Evolutionary conservation across 2,888 invertebrate genomes (phyloP).

Genomic region (Oscheius sp.): DNA sequence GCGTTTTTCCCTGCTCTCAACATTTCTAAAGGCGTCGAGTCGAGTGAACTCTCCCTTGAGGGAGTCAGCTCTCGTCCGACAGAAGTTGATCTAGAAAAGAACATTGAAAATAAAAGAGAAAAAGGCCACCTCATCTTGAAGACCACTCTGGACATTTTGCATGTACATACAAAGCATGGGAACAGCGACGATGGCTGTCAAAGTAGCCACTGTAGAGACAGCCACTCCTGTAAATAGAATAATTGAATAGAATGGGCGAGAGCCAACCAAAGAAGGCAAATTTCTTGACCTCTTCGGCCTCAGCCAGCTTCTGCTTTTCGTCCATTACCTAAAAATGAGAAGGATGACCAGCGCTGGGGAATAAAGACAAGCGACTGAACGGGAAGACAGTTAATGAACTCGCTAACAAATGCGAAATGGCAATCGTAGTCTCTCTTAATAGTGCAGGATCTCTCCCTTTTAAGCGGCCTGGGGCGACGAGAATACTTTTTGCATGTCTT

Average conservation of each 20-base stretch:
- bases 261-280: slow-evolving; percentile 38
- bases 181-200: slow-evolving; percentile 58
- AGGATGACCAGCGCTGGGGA: not conserved
- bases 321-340: slow-evolving; percentile 38
- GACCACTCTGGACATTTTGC: slow-evolving; percentile 66
- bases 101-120: not conserved
- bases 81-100: slow-evolving; percentile 61
- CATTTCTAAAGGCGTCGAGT: slow-evolving; percentile 48
- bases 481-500: slow-evolving; percentile 25
- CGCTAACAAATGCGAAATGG: slow-evolving; percentile 1
- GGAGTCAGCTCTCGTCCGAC: slow-evolving; percentile 58
- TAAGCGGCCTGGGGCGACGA: slow-evolving; percentile 22
- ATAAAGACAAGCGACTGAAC: not conserved
- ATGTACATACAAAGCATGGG: slow-evolving; percentile 62
- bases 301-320: slow-evolving; percentile 45
- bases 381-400: slow-evolving; percentile 10
- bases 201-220: slow-evolving; percentile 57
- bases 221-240: slow-evolving; percentile 47
- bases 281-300: slow-evolving; percentile 36
- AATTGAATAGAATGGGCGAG: not conserved
- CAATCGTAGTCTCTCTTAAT: not conserved
- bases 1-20: slow-evolving; percentile 54
- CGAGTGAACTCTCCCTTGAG: slow-evolving; percentile 61
- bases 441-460: slow-evolving; percentile 23
- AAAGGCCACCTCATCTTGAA: slow-evolving; percentile 56